phyloP scores from a whole-genome alignment of 1,140 invertebrate genomes.

The Periplaneta americana region DNA sequence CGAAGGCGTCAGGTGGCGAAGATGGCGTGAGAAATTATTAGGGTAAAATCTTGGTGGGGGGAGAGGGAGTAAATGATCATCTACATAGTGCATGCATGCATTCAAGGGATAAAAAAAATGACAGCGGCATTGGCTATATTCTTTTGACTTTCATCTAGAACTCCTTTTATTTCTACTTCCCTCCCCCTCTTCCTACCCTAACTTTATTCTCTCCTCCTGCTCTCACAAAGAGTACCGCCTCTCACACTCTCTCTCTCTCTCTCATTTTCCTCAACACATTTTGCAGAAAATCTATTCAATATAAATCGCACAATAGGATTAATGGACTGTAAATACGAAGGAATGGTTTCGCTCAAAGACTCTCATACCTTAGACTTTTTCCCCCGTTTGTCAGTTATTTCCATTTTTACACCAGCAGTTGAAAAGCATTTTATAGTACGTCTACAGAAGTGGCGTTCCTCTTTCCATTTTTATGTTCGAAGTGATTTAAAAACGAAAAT shows the following conservation, averaged over 20 bases:
- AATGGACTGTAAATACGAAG: not conserved
- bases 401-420: not conserved
- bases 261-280: not conserved
- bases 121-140: too few species aligned
- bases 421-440: not conserved
- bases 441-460: not conserved
- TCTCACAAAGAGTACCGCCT: too few species aligned
- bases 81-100: not conserved
- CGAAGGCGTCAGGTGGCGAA: not conserved
- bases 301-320: not conserved
- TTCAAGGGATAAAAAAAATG: too few species aligned
- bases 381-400: not conserved
- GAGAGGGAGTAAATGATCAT: not conserved
- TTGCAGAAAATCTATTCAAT: not conserved
- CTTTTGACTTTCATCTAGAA: not conserved
- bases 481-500: not conserved
- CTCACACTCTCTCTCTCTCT: too few species aligned
- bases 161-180: not conserved
- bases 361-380: not conserved
- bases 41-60: too few species aligned
- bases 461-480: not conserved
- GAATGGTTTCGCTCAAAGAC: not conserved
- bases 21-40: not conserved
- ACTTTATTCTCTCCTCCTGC: too few species aligned
- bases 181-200: not conserved